Conservation (phyloP, 2,888 invertebrate species). For the Cosmorhoe ocellata region DNA sequence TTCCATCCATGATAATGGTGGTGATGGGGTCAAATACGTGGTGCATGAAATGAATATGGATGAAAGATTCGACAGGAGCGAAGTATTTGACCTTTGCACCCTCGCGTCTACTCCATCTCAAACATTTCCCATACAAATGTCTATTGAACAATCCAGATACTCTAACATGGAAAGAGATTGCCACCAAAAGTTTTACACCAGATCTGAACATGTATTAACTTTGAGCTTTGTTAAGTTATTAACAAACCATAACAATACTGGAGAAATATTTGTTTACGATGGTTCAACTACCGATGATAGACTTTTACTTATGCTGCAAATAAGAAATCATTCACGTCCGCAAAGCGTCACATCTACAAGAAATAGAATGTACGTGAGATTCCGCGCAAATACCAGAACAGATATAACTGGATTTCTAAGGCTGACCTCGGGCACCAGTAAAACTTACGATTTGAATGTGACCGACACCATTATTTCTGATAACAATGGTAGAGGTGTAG, state of each 20-base stretch:
- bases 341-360: conserved; percentile 93
- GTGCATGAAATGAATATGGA: conserved; percentile 91
- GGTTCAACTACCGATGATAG: conserved; percentile 88
- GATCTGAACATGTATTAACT: conserved; percentile 90
- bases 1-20: conserved; percentile 91
- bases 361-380: conserved; percentile 90
- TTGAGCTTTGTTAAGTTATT: conserved; percentile 92
- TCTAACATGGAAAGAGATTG: conserved; percentile 87
- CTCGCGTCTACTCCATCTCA: conserved; percentile 92
- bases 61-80: conserved; percentile 87
- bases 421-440: conserved; percentile 88
- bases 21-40: conserved; percentile 94
- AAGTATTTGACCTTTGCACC: conserved; percentile 92
- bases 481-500: conserved; percentile 97
- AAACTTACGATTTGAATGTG: conserved; percentile 93
- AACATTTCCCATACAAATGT: conserved; percentile 93
- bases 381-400: conserved; percentile 87
- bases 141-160: conserved; percentile 90
- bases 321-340: conserved; percentile 93
- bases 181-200: conserved; percentile 90
- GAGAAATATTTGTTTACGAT: conserved; percentile 89
- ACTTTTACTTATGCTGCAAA: conserved; percentile 86
- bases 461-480: conserved; percentile 92
- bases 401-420: conserved; percentile 90
- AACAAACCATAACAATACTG: conserved; percentile 89